A percentile compares a stretch with the other conserved stretches of the same genome.
phyloP scores from a whole-genome alignment of 2,888 invertebrate species.

The Polymixis flavicincta region DNA sequence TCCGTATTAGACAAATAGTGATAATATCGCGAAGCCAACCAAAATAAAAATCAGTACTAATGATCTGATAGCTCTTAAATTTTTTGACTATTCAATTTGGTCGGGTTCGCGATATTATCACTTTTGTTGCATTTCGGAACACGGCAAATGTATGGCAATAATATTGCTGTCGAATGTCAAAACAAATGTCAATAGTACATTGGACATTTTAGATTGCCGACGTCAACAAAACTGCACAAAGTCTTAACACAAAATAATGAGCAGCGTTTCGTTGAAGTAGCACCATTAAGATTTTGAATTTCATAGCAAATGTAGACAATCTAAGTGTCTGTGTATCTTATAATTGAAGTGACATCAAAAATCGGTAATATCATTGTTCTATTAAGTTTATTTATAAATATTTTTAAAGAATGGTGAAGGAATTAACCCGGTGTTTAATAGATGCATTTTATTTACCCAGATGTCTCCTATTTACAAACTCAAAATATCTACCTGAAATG shows the following conservation, averaged over 20 bases:
- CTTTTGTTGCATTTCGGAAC: too few relatives aligned
- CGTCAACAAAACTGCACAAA: slow-evolving; percentile 55
- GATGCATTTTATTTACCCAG: slow-evolving; percentile 44
- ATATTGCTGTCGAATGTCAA: neutral
- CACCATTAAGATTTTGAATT: slow-evolving; percentile 3
- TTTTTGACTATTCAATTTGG: too few relatives aligned
- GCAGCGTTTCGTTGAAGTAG: slow-evolving; percentile 2
- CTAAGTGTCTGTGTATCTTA: slow-evolving; percentile 29
- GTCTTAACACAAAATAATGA: slow-evolving; percentile 33
- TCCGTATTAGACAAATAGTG: too few relatives aligned
- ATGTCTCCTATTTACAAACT: slow-evolving; percentile 29
- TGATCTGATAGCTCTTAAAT: too few relatives aligned
- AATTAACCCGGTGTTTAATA: slow-evolving; percentile 30
- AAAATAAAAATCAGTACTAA: too few relatives aligned
- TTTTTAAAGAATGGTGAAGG: neutral
- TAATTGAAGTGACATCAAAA: slow-evolving; percentile 1
- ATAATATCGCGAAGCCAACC: too few relatives aligned
- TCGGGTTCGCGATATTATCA: too few relatives aligned
- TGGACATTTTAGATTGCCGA: slow-evolving; percentile 53
- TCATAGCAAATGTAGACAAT: slow-evolving; percentile 9
- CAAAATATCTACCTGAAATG: slow-evolving; percentile 36
- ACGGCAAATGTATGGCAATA: too few relatives aligned
- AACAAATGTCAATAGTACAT: slow-evolving; percentile 58
- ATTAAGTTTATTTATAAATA: neutral
- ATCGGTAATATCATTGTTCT: slow-evolving; percentile 33